Evolutionary conservation across 1,140 invertebrate species (phyloP).

Genomic region (Stenopsyche tienmushanensis): DNA sequence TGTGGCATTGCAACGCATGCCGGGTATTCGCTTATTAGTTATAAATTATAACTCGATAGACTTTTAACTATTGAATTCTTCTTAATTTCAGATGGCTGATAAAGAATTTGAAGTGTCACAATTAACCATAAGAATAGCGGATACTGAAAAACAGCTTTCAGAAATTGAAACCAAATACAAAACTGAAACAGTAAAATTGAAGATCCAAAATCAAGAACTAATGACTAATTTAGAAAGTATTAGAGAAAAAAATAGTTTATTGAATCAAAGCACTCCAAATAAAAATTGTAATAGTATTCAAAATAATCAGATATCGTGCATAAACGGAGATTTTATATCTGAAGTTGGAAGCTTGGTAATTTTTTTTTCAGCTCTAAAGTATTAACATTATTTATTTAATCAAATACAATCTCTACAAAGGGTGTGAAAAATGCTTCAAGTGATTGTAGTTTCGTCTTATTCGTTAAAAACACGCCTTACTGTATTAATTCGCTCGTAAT

Average conservation of each 20-base stretch:
- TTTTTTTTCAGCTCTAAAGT: not conserved
- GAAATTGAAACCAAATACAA: conserved; percentile 60
- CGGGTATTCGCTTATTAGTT: not conserved
- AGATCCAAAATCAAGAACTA: conserved; percentile 56
- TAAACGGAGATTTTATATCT: conserved; percentile 54
- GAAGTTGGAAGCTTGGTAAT: conserved; percentile 55
- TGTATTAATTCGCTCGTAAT: too few species aligned
- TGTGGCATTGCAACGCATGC: too few species aligned
- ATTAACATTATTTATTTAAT: not conserved
- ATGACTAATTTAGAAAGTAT: conserved; percentile 53
- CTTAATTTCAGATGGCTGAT: conserved; percentile 65
- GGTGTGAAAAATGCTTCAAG: too few species aligned
- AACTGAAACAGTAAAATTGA: conserved; percentile 56
- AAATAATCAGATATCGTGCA: conserved; percentile 48
- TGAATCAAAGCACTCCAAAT: conserved; percentile 43
- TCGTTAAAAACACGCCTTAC: too few species aligned
- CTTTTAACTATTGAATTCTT: conserved; percentile 7
- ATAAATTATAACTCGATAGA: not conserved
- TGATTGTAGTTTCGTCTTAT: too few species aligned
- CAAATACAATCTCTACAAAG: too few species aligned
- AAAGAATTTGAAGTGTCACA: conserved; percentile 71
- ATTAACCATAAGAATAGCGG: conserved; percentile 63
- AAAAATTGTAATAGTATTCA: conserved; percentile 34
- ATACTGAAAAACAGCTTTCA: conserved; percentile 65
- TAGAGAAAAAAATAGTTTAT: conserved; percentile 43